These are phyloP conservation scores for Leptatherina wallacei DNA, from an alignment of 2,797 vertebrate species.

Conservation along the genomic window DNA sequence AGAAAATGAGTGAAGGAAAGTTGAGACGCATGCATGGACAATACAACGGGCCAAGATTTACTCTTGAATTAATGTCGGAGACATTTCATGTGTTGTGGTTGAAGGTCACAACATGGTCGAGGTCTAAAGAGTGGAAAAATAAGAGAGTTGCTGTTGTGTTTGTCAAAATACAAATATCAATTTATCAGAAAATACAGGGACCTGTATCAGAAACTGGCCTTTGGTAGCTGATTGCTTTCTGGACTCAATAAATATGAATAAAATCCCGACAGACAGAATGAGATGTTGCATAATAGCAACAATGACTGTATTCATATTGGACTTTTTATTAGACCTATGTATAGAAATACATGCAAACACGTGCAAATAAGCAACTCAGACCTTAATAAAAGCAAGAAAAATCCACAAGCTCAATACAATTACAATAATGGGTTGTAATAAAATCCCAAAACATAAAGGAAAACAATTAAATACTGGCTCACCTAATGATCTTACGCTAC, in stretches of 20 bases:
- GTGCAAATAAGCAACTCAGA: too few relatives aligned
- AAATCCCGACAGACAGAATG: background rate
- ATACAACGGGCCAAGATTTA: background rate
- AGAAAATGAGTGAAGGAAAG: background rate
- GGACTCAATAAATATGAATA: background rate
- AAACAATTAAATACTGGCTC: too few relatives aligned
- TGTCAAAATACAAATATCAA: background rate
- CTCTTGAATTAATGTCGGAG: constrained; percentile 25
- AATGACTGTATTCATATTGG: background rate
- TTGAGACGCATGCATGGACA: background rate
- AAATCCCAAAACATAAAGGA: too few relatives aligned
- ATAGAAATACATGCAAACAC: background rate
- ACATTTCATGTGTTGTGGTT: constrained; percentile 8
- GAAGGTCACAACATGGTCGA: background rate
- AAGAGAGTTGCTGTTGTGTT: background rate
- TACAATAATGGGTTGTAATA: too few relatives aligned
- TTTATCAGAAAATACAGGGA: background rate
- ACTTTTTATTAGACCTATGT: background rate
- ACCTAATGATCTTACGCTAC: too few relatives aligned
- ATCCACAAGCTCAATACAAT: too few relatives aligned
- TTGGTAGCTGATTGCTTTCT: background rate
- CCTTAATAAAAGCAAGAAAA: too few relatives aligned
- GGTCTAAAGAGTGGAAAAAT: background rate
- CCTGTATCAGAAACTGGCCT: background rate
- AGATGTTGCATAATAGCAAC: background rate